These are phyloP conservation scores for Rhingia rostrata DNA, from an alignment of 2,888 invertebrate species.

Conservation along the genomic window DNA sequence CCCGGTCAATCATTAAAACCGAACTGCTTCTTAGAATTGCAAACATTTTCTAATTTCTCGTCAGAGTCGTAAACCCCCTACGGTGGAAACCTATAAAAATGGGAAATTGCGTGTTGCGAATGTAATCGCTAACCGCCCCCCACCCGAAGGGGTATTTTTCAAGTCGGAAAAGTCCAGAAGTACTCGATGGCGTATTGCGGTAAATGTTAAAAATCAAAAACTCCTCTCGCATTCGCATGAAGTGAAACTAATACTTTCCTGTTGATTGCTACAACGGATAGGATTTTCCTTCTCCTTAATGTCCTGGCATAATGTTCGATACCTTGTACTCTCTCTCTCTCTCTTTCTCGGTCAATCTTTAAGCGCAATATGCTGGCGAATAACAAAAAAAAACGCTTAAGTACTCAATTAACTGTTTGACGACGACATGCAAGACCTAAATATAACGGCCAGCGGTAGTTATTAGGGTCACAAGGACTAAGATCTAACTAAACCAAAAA, in stretches of 20 bases:
- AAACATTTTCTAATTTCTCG: slow-evolving; percentile 60
- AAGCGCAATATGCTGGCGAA: slow-evolving; percentile 19
- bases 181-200: neutral
- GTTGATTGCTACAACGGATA: slow-evolving; percentile 45
- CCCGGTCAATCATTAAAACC: slow-evolving; percentile 58
- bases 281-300: slow-evolving; percentile 40
- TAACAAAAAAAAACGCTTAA: slow-evolving; percentile 32
- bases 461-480: slow-evolving; percentile 55
- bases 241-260: slow-evolving; percentile 62
- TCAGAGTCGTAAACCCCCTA: slow-evolving; percentile 39
- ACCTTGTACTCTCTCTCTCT: slow-evolving; percentile 27
- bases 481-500: no score
- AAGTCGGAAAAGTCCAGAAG: neutral
- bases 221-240: slow-evolving; percentile 34
- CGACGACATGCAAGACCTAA: slow-evolving; percentile 70
- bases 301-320: slow-evolving; percentile 66
- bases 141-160: neutral
- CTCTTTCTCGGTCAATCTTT: slow-evolving; percentile 46
- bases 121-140: neutral
- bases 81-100: slow-evolving; percentile 39
- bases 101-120: slow-evolving; percentile 64
- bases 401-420: slow-evolving; percentile 73
- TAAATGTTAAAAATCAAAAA: slow-evolving; percentile 40
- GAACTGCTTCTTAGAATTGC: slow-evolving; percentile 53
- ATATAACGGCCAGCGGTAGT: slow-evolving; percentile 47